A percentile compares a stretch with the other conserved stretches of the same genome.
Conservation (phyloP, 2,797 vertebrate species). For the Lagodon rhomboides region DNA sequence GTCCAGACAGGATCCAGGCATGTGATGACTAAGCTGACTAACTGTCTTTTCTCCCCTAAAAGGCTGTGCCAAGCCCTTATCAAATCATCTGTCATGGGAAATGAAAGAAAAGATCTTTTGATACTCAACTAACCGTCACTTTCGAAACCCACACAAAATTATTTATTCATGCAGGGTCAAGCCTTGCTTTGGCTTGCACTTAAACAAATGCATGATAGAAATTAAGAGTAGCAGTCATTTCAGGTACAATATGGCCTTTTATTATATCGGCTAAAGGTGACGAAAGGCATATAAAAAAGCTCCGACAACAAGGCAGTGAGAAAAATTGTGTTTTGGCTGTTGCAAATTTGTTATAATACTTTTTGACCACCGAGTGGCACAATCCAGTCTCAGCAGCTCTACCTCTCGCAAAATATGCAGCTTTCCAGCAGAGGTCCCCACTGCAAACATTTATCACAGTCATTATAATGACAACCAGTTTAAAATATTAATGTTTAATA, state of each 20-base stretch:
- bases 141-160: background rate
- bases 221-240: background rate
- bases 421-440: constrained; percentile 56
- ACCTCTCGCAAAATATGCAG: background rate
- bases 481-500: background rate
- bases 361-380: constrained; percentile 58
- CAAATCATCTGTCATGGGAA: constrained; percentile 16
- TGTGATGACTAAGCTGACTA: constrained; percentile 46
- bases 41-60: constrained; percentile 2
- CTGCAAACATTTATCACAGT: background rate
- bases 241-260: background rate
- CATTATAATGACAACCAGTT: background rate
- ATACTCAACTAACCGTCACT: background rate
- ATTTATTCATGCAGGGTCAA: background rate
- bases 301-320: background rate
- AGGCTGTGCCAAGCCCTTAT: constrained; percentile 2
- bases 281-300: background rate
- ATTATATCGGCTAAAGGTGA: background rate
- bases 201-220: background rate
- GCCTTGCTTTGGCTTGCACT: background rate
- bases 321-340: background rate
- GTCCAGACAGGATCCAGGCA: constrained; percentile 45
- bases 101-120: background rate
- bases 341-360: constrained; percentile 23
- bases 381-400: background rate